A percentile compares a stretch with the other conserved stretches of the same genome.
Evolutionary conservation across 2,113 vertebrate genomes (phyloP).

Genomic region (Tachuris rubrigastra): DNA sequence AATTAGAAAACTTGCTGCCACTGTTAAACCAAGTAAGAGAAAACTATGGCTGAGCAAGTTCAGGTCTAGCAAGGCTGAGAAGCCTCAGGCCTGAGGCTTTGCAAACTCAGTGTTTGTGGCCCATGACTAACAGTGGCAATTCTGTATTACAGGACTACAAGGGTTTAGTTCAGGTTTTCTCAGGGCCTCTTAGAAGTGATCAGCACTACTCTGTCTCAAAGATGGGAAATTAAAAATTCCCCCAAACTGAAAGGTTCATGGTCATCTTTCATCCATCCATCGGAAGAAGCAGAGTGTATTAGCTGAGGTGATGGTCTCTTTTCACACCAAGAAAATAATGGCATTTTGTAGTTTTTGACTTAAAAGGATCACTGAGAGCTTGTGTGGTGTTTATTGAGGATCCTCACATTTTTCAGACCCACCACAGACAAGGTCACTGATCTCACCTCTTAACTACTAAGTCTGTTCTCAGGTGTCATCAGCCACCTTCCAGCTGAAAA

Average conservation of each 20-base stretch:
- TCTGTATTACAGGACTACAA: no score
- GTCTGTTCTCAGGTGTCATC: neutral
- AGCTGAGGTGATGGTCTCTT: neutral
- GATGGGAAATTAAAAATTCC: neutral
- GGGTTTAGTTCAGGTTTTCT: neutral
- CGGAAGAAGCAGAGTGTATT: neutral
- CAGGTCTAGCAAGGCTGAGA: neutral
- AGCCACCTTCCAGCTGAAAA: neutral
- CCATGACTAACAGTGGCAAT: neutral
- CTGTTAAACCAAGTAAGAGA: neutral
- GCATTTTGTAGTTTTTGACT: neutral
- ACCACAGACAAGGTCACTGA: neutral
- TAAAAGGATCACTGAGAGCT: neutral
- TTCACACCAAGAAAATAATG: neutral
- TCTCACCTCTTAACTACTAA: neutral
- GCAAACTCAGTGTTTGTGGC: neutral
- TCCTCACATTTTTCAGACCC: neutral
- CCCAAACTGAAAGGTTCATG: rapidly evolving
- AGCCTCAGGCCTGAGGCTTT: neutral
- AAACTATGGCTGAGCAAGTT: neutral
- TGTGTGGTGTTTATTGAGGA: neutral
- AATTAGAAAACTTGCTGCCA: neutral
- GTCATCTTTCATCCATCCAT: neutral
- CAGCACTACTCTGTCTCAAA: neutral
- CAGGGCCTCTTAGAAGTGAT: neutral